Evolutionary conservation across 2,113 vertebrate species (phyloP).

Genomic region (Bufo gargarizans): DNA sequence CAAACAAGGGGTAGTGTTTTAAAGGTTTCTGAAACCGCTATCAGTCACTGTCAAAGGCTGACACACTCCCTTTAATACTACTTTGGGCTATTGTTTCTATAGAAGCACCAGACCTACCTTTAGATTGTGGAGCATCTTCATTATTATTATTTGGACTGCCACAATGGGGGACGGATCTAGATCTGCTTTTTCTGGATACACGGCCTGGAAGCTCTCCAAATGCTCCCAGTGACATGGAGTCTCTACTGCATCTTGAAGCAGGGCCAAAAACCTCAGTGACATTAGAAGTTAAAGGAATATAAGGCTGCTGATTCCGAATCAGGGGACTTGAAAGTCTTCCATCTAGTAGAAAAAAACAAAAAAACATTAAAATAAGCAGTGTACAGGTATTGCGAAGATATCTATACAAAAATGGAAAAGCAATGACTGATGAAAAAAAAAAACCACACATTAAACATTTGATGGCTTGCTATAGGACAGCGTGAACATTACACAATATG

Average conservation of each 20-base stretch:
- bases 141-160: slow-evolving; percentile 63
- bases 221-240: slow-evolving; percentile 63
- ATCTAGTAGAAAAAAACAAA: slow-evolving; percentile 63
- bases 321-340: slow-evolving; percentile 70
- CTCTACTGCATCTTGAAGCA: slow-evolving; percentile 66
- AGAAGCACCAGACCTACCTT: slow-evolving; percentile 10
- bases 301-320: slow-evolving; percentile 66
- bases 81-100: too few species aligned
- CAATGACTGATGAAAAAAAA: too few species aligned
- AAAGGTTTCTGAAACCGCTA: too few species aligned
- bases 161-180: slow-evolving; percentile 65
- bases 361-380: slow-evolving; percentile 37
- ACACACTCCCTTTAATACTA: too few species aligned
- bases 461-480: too few species aligned
- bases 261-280: slow-evolving; percentile 67
- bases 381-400: not conserved
- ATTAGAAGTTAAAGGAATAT: slow-evolving; percentile 66
- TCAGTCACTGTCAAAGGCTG: too few species aligned
- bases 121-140: slow-evolving; percentile 13
- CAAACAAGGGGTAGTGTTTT: too few species aligned
- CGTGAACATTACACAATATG: too few species aligned
- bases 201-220: slow-evolving; percentile 67
- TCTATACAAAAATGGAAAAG: not conserved
- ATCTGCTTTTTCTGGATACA: slow-evolving; percentile 67
- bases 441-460: too few species aligned